phyloP scores from a whole-genome alignment of 2,888 invertebrate genomes.

The Mechanitis mazaeus region DNA sequence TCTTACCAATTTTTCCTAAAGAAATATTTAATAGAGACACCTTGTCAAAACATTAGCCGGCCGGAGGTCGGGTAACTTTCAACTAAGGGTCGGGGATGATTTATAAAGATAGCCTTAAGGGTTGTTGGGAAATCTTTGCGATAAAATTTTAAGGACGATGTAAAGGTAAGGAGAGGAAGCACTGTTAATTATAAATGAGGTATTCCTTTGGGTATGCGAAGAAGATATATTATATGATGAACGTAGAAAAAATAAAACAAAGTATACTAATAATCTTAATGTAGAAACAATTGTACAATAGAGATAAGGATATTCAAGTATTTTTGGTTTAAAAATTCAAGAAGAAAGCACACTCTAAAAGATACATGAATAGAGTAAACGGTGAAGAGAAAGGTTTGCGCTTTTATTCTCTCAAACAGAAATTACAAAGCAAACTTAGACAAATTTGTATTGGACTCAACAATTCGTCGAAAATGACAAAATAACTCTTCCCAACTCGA shows the following conservation, averaged over 20 bases:
- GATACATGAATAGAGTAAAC: not conserved
- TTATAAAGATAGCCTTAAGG: conserved; percentile 38
- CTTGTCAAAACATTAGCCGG: conserved; percentile 33
- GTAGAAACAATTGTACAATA: too few species aligned
- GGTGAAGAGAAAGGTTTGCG: conserved; percentile 11
- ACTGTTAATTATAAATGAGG: conserved; percentile 26
- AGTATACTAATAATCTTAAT: too few species aligned
- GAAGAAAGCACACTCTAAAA: not conserved
- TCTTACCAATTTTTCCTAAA: conserved; percentile 22
- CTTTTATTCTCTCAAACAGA: conserved; percentile 21
- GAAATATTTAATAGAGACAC: conserved; percentile 33
- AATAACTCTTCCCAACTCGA: conserved; percentile 14
- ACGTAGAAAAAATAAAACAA: not conserved
- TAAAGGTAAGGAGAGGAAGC: conserved; percentile 18
- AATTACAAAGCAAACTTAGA: conserved; percentile 24
- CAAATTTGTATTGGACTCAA: conserved; percentile 23
- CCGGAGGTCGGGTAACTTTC: conserved; percentile 30
- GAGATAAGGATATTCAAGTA: too few species aligned
- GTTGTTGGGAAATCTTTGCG: conserved; percentile 34
- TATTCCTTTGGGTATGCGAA: conserved; percentile 19
- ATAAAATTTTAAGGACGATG: conserved; percentile 34
- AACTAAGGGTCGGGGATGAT: conserved; percentile 37
- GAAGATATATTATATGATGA: conserved; percentile 7
- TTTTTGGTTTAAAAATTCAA: not conserved
- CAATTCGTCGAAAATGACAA: conserved; percentile 18